Conservation (phyloP, 2,888 invertebrate genomes). For the Caenorhabditis panamensis region DNA sequence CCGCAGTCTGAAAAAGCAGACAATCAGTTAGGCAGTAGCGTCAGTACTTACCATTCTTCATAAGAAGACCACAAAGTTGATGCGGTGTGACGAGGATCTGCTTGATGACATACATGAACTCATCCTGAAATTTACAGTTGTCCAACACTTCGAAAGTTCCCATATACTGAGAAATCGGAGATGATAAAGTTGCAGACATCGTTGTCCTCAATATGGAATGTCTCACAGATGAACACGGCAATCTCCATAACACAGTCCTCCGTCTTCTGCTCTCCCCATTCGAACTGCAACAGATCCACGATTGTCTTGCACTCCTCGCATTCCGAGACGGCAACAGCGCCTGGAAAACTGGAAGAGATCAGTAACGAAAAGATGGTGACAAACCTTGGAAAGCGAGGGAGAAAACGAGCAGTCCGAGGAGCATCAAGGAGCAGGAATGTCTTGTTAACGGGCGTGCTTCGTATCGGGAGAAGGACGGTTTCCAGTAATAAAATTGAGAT, state of each 20-base stretch:
- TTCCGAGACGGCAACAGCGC: slow-evolving; percentile 31
- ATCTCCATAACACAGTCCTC: slow-evolving; percentile 69
- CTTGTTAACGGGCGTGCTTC: slow-evolving; percentile 14
- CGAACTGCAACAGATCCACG: slow-evolving; percentile 64
- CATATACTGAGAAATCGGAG: slow-evolving; percentile 64
- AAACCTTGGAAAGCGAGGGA: slow-evolving; percentile 51
- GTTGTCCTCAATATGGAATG: slow-evolving; percentile 72
- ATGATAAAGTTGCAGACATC: slow-evolving; percentile 72
- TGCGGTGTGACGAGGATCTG: slow-evolving; percentile 72
- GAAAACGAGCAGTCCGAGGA: slow-evolving; percentile 44
- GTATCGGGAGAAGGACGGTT: slow-evolving; percentile 38
- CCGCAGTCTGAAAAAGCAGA: slow-evolving; percentile 67
- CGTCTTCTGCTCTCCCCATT: slow-evolving; percentile 68
- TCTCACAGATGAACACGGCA: slow-evolving; percentile 68
- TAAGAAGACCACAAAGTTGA: slow-evolving; percentile 74
- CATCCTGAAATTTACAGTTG: slow-evolving; percentile 64
- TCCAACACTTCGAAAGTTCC: neutral
- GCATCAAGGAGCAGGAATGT: slow-evolving; percentile 39
- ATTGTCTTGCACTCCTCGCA: slow-evolving; percentile 63
- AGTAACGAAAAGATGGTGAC: neutral
- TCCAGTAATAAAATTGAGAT: slow-evolving; percentile 51
- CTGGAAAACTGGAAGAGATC: slow-evolving; percentile 19
- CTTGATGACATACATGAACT: slow-evolving; percentile 74
- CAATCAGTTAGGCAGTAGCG: neutral
- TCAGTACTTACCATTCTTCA: slow-evolving; percentile 60